Base-by-base conservation (phyloP, 2,888 invertebrate species). In the Galerucella nymphaeae region DNA sequence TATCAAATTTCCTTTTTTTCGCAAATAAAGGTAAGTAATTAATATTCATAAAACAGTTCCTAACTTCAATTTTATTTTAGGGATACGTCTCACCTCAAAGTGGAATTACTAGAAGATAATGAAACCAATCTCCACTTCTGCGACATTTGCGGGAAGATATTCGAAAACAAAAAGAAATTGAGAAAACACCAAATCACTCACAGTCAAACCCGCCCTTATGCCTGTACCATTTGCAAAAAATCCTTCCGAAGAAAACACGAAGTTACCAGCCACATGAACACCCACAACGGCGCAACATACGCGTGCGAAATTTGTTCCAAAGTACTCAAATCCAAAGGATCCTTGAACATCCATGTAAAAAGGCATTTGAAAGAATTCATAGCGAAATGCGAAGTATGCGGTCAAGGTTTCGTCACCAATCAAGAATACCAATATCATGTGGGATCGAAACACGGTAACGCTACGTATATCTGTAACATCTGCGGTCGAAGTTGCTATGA, bases 261-360 rank as follows among this genome's bases (percentile, higher is more conserved):
- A 58, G 58, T 78, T 3, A 62, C 73, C 8, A 73, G 73, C 2
- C 82, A 82, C 61, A 74, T 72, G 61, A 77, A 73, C 53, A 66
- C 73, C 1, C 79, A 80, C 66, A 70, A 70, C 13, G 75, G 62
- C 11, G 42, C 64, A 10, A 62, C 74, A 5, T 80, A 77, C 73
- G 75, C 80, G 50, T 91, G 91, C 77, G 86, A 89, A 0, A 84
- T 89, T 0, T 91, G 91, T 75, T 88, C 89, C 0, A 90, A 90
- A 78, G 89, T 88, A 64, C 88, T 90, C 75, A 77, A 79, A 73
- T 80, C 82, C 2, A 81, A 82, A 70, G 80, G 80, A 16, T 81
- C 81, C 5, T 78, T 78, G 59, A 89, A 89, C 61, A 87, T 89
- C 0, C 90, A 90, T 76, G 88, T 88, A 86, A 82, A 87, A 1